phyloP scores from a whole-genome alignment of 1,140 invertebrate genomes.

The Drosophila orosa region DNA sequence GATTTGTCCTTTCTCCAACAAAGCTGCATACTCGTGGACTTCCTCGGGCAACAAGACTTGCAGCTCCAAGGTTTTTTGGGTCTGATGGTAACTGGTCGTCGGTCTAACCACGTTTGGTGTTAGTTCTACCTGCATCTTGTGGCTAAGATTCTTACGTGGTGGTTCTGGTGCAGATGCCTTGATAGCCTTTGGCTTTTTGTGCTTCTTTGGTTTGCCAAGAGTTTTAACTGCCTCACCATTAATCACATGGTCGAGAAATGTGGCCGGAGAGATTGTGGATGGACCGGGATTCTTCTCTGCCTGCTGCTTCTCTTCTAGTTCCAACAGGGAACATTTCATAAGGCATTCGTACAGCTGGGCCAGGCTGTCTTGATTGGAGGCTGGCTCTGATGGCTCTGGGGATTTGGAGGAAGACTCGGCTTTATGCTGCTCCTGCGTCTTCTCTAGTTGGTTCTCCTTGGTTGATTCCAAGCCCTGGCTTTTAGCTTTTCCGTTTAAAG shows the following conservation, averaged over 20 bases:
- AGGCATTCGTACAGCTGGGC: constrained; percentile 1
- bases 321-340: not conserved
- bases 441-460: no score
- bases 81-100: constrained; percentile 47
- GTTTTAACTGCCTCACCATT: not conserved
- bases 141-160: not conserved
- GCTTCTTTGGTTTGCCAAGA: not conserved
- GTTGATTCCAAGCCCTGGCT: no score
- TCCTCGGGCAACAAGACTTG: constrained; percentile 33
- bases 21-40: not conserved
- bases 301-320: not conserved
- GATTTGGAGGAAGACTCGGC: not conserved
- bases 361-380: not conserved
- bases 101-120: constrained; percentile 13
- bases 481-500: no score
- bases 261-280: no score
- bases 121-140: not conserved
- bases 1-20: constrained; percentile 7
- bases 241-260: not conserved
- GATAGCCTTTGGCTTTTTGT: not conserved
- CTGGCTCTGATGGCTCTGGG: not conserved
- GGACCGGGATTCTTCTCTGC: not conserved
- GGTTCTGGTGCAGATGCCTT: not conserved
- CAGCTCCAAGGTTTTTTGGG: constrained; percentile 28
- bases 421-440: not conserved